phyloP scores from a whole-genome alignment of 1,140 invertebrate genomes.

The Ephestia elutella region DNA sequence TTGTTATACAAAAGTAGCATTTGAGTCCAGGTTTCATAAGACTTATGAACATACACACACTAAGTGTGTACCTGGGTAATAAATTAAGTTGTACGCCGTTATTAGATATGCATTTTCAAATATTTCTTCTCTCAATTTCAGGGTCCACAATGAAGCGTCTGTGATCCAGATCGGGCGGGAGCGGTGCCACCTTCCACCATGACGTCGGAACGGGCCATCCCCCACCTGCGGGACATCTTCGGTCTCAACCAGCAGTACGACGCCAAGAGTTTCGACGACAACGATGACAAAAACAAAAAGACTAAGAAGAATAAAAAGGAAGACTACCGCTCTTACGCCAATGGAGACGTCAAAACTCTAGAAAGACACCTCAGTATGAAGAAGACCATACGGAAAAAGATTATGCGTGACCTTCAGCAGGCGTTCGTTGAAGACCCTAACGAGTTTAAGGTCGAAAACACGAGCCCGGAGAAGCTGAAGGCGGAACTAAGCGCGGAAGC shows the following conservation, averaged over 20 bases:
- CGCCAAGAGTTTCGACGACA: constrained; percentile 50
- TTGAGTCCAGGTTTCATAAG: too few relatives aligned
- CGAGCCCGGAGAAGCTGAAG: constrained; percentile 79
- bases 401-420: constrained; percentile 86
- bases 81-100: too few relatives aligned
- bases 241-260: constrained; percentile 73
- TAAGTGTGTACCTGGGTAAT: too few relatives aligned
- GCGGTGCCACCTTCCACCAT: constrained; percentile 44
- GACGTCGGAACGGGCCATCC: constrained; percentile 79
- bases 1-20: not conserved
- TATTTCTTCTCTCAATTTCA: constrained; percentile 44
- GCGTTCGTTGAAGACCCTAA: constrained; percentile 85
- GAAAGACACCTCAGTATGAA: constrained; percentile 90
- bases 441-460: constrained; percentile 81
- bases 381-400: constrained; percentile 89
- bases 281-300: constrained; percentile 76
- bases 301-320: constrained; percentile 78
- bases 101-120: not conserved
- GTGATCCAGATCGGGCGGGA: constrained; percentile 46
- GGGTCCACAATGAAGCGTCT: constrained; percentile 59
- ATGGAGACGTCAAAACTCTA: constrained; percentile 83
- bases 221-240: constrained; percentile 81
- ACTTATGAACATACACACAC: too few relatives aligned
- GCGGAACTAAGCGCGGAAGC: constrained; percentile 80
- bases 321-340: constrained; percentile 77